Evolutionary conservation across 92 coral and sea anemone species (phyloP), one percentile per base, ranked within the genome.

Genomic region (Pocillopora meandrina): DNA sequence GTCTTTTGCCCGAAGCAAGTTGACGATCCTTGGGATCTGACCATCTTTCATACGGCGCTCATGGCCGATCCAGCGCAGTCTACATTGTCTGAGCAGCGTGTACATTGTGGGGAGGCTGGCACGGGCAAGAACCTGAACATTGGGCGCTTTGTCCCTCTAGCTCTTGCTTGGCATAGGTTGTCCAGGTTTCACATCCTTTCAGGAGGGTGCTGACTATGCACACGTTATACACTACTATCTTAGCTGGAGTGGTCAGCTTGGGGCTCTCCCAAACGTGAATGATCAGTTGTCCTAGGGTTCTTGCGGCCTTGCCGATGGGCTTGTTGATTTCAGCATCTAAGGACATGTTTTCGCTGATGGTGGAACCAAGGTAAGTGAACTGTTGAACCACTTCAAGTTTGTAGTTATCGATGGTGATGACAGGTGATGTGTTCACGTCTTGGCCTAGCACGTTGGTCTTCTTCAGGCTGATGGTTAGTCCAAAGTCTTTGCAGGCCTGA

Each of bases 61-160:
- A 7, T 88, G 94, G 16, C 94, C 89, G 14, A 88, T 88, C 80
- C 85, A 91, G 61, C 85, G 84, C 73, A 90, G 82, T 26, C 89
- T 88, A 16, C 84, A 75, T 91, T 84, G 87, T 56, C 67, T 64
- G 19, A 88, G 94, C 63, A 91, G 35, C 65, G 57, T n/a, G 58
- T 81, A 65, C 78, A 89, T 85, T 78, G 90, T 85, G 77, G 33
- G 90, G 71, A 63, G 75, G 23, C 74, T 68, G 8, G 88, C 88
- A 47, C 52, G 12, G 60, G 66, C 71, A 65, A 85, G 82, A 55
- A 91, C 88, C 10, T 16, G 66, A 14, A 85, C 67, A 80, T 88
- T 81, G 1, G 88, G 47, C 34, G 85, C 83, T 62, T 76, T 88
- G 87, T 88, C 89, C 62, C 62, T 68, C 89, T 78, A 79, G 12